Conservation (phyloP, 2,113 vertebrate genomes). For the Chionodraco myersi region DNA sequence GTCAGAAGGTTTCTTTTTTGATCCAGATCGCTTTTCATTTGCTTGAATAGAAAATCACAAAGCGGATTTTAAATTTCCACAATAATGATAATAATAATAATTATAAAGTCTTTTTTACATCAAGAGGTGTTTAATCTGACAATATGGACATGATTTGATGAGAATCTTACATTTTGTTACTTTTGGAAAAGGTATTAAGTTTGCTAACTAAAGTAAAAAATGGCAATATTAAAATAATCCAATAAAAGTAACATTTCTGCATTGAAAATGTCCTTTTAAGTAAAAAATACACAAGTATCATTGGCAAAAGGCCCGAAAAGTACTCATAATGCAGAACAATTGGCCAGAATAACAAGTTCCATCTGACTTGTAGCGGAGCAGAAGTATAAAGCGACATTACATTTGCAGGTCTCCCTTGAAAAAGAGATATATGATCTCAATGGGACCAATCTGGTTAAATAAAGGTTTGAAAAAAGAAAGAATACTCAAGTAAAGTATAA, state of each 20-base stretch:
- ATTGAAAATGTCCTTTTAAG: neutral
- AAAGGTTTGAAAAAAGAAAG: too few relatives aligned
- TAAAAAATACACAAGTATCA: neutral
- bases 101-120: neutral
- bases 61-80: neutral
- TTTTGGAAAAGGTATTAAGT: neutral
- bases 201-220: neutral
- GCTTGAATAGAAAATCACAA: conserved; percentile 75
- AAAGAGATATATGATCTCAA: too few relatives aligned
- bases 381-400: neutral
- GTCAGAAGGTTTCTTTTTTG: conserved; percentile 89
- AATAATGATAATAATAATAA: neutral
- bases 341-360: neutral
- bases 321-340: conserved; percentile 1
- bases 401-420: too few relatives aligned
- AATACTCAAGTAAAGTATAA: neutral
- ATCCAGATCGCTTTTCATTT: conserved; percentile 93
- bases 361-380: neutral
- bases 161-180: neutral
- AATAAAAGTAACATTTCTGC: neutral
- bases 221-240: neutral
- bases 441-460: too few relatives aligned
- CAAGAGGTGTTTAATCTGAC: neutral
- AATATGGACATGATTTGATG: neutral
- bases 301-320: neutral